Conservation (phyloP, 2,888 invertebrate genomes). For the Eupithecia vulgata region DNA sequence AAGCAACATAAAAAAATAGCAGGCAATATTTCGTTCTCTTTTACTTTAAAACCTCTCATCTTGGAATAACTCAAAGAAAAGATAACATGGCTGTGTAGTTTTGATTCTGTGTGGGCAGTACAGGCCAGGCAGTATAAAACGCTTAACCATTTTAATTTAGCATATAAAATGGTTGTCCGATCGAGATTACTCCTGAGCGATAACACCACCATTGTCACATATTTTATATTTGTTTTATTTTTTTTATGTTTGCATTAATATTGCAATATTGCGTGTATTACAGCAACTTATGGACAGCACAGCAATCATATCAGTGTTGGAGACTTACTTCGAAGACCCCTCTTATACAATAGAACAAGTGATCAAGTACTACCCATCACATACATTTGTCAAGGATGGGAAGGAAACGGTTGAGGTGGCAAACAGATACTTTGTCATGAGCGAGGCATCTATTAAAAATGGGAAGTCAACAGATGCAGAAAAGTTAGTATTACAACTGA, state of each 20-base stretch:
- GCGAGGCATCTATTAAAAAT: conserved; percentile 83
- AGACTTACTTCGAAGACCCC: conserved; percentile 88
- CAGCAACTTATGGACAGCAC: conserved; percentile 96
- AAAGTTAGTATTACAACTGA: conserved; percentile 72
- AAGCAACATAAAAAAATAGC: neutral
- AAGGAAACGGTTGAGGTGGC: conserved; percentile 88
- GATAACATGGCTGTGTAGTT: neutral
- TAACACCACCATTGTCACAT: too few relatives aligned
- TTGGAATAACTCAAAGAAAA: neutral
- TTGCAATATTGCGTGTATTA: too few relatives aligned
- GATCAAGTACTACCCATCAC: conserved; percentile 89
- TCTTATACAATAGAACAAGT: conserved; percentile 86
- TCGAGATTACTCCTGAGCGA: too few relatives aligned
- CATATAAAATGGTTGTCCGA: neutral
- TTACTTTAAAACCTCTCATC: neutral
- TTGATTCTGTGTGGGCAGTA: neutral
- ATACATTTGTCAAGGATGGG: conserved; percentile 88
- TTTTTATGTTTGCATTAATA: too few relatives aligned
- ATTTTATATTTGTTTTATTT: too few relatives aligned
- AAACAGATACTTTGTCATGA: conserved; percentile 95
- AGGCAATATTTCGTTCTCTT: neutral
- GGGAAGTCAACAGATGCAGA: conserved; percentile 81
- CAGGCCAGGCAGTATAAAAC: neutral
- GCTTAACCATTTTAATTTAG: neutral
- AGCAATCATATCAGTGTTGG: conserved; percentile 94